Conservation (phyloP, 2,888 invertebrate genomes). For the Tachina fera region DNA sequence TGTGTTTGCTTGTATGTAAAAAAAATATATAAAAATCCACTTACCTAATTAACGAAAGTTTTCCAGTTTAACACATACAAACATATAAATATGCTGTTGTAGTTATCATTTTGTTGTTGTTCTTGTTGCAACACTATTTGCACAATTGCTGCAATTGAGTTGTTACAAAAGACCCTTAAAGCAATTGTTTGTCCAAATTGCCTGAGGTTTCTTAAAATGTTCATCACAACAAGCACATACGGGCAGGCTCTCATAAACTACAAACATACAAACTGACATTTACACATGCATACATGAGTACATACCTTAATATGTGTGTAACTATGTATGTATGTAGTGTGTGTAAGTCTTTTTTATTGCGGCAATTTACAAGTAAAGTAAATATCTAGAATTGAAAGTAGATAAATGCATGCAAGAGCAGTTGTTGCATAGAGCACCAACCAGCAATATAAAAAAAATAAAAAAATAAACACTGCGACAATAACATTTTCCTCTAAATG, state of each 20-base stretch:
- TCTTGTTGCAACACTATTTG: conserved; percentile 32
- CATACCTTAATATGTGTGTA: background rate
- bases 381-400: conserved; percentile 43
- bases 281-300: conserved; percentile 2
- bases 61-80: conserved; percentile 52
- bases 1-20: no score
- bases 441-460: conserved; percentile 1
- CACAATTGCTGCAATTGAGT: conserved; percentile 65
- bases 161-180: conserved; percentile 59
- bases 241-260: conserved; percentile 15
- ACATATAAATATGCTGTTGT: conserved; percentile 6
- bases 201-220: conserved; percentile 50
- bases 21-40: conserved; percentile 26
- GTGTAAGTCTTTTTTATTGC: conserved; percentile 2
- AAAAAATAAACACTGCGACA: conserved; percentile 14
- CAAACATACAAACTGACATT: conserved; percentile 1
- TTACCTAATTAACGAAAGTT: conserved; percentile 65
- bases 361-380: conserved; percentile 43
- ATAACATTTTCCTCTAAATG: background rate
- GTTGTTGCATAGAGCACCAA: conserved; percentile 12
- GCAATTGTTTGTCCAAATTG: conserved; percentile 64
- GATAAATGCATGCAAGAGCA: conserved; percentile 43
- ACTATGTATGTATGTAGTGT: background rate
- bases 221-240: conserved; percentile 21
- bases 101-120: conserved; percentile 15